A percentile compares a stretch with the other conserved stretches of the same genome.
These are phyloP conservation scores for Anguilla marmorata DNA, from an alignment of 2,797 vertebrate species.

Conservation along the genomic window DNA sequence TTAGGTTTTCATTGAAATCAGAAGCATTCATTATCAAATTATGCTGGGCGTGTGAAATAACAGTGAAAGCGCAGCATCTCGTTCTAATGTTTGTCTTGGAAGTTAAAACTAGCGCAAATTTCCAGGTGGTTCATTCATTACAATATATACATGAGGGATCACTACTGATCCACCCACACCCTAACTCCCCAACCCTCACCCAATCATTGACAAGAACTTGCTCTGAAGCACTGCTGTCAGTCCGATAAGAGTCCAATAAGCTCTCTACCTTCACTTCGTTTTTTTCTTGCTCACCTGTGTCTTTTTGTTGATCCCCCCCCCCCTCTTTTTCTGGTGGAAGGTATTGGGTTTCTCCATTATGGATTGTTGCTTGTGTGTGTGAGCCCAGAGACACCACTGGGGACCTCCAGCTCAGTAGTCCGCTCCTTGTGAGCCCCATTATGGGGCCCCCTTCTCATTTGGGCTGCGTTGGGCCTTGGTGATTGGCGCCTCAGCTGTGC, in stretches of 20 bases:
- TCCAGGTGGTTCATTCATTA: neutral
- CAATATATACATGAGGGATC: neutral
- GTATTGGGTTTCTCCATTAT: slow-evolving; percentile 38
- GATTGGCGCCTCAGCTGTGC: neutral
- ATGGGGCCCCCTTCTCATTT: neutral
- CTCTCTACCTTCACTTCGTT: neutral
- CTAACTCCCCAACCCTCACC: neutral
- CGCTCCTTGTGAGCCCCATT: neutral
- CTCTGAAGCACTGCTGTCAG: neutral
- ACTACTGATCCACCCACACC: too few relatives aligned
- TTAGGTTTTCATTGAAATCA: slow-evolving; percentile 16
- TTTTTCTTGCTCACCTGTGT: neutral
- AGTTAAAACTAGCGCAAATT: neutral
- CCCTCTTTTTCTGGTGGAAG: neutral
- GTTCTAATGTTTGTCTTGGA: neutral
- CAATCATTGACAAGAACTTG: neutral
- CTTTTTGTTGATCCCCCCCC: neutral
- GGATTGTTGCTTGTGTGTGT: slow-evolving; percentile 32
- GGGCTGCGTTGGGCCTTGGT: neutral
- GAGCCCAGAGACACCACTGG: slow-evolving; percentile 10
- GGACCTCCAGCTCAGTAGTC: neutral
- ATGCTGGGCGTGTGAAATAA: neutral
- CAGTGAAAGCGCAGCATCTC: neutral
- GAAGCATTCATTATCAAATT: neutral
- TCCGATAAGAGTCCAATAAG: neutral